Conservation (phyloP, 2,888 invertebrate species). For the Metalampra italica region DNA sequence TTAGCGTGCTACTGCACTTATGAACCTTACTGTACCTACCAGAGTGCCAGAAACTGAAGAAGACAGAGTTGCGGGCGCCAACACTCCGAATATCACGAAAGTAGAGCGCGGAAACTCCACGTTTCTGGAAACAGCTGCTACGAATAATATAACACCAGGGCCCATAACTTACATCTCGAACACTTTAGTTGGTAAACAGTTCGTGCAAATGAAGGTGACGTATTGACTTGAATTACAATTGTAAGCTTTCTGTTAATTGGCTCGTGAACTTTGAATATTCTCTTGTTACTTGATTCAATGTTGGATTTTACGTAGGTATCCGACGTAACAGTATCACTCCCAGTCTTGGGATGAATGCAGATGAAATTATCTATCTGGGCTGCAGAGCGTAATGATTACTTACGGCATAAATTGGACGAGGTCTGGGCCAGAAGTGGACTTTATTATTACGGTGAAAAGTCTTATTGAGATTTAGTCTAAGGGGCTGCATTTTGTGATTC, state of each 20-base stretch:
- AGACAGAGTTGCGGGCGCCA: constrained; percentile 26
- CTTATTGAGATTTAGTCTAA: no score
- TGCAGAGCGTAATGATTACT: no score
- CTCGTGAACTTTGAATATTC: background rate
- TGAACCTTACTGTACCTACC: no score
- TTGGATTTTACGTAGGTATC: background rate
- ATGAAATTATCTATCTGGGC: no score
- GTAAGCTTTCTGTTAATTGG: constrained; percentile 9
- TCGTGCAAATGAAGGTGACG: constrained; percentile 13
- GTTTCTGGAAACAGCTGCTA: constrained; percentile 34
- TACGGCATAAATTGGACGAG: no score
- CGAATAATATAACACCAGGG: constrained; percentile 31
- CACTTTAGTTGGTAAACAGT: constrained; percentile 6
- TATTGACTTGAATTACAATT: constrained; percentile 13
- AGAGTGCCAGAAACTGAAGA: background rate
- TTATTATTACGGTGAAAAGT: no score
- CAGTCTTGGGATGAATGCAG: no score
- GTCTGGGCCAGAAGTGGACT: no score
- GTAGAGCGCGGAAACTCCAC: constrained; percentile 14
- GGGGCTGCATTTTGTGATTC: no score
- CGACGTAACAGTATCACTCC: no score
- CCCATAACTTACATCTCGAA: constrained; percentile 1
- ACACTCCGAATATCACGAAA: constrained; percentile 33
- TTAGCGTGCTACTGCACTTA: no score
- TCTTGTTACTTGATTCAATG: background rate